Percentiles rank a stretch among this genome's conserved stretches.
Conservation (phyloP, 2,797 vertebrate genomes). For the Sylvia borin region DNA sequence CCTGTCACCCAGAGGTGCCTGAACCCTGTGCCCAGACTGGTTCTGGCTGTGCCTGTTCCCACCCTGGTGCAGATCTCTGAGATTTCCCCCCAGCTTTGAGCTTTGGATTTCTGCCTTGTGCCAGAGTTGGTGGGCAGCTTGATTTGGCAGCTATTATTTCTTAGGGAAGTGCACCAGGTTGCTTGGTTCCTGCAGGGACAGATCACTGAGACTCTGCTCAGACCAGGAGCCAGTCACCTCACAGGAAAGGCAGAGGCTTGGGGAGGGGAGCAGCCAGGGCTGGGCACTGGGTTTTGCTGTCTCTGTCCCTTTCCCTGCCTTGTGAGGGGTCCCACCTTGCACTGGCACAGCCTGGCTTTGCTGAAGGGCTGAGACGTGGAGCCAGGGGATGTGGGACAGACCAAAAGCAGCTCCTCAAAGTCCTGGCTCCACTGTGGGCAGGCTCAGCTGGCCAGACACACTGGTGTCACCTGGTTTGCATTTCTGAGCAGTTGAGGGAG, state of each 20-base stretch:
- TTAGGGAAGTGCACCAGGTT: accelerated
- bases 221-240: background rate
- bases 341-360: background rate
- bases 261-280: background rate
- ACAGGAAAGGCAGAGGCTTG: background rate
- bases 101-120: background rate
- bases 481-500: background rate
- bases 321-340: background rate
- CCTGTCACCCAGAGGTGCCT: background rate
- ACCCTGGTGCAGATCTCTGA: background rate
- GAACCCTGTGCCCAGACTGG: background rate
- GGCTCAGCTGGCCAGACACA: background rate
- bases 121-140: accelerated
- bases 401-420: background rate
- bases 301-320: background rate
- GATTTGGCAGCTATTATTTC: background rate
- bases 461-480: background rate
- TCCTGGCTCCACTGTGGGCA: background rate
- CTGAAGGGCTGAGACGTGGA: background rate
- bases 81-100: background rate
- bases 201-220: background rate
- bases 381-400: background rate
- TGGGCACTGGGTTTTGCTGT: background rate
- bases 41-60: background rate
- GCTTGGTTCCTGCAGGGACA: background rate